Evolutionary conservation across 1,140 invertebrate genomes (phyloP), one percentile per base, ranked within the genome.

Genomic region (Dreissena polymorpha): DNA sequence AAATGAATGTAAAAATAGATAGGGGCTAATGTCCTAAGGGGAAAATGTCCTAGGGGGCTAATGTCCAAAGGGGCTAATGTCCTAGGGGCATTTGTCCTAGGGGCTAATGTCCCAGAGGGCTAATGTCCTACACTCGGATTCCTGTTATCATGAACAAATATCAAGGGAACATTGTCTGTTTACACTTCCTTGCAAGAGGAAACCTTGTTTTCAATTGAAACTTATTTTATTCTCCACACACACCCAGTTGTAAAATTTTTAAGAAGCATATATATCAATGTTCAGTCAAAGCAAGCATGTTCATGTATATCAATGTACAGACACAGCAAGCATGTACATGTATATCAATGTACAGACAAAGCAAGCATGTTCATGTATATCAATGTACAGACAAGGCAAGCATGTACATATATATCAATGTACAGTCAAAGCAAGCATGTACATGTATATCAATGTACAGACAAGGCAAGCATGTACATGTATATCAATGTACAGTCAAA

Each of bases 261-360:
- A n/a, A n/a, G n/a, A n/a, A n/a, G n/a, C 27, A 23, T 69, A 5
- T n/a, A 18, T 16, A 25, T 69, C 1, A 29, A 69, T 23, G 8
- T 23, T 3, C 7, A 18, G 3, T 2, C 3, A 29, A 5, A 69
- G 29, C 27, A 69, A n/a, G n/a, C n/a, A n/a, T n/a, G n/a, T n/a
- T n/a, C 27, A 23, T 69, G 2, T n/a, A 18, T 16, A 25, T 69
- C 1, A 29, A 69, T 23, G 8, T 23, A 21, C 7, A 18, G 3
- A 18, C 3, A 29, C 21, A 69, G 29, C 27, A 69, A 3, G 13
- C 27, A 69, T 69, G 14, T 60, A 81, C 50, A 63, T 71, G n/a
- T 0, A 73, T 39, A 72, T 6, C 72, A 50, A 83, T 23, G 64
- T 76, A 76, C 60, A 83, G 74, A 57, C 63, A 64, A 74, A 64